Percentiles rank a stretch among this genome's conserved stretches.
Conservation (phyloP, 2,797 vertebrate genomes). For the Erpetoichthys calabaricus region DNA sequence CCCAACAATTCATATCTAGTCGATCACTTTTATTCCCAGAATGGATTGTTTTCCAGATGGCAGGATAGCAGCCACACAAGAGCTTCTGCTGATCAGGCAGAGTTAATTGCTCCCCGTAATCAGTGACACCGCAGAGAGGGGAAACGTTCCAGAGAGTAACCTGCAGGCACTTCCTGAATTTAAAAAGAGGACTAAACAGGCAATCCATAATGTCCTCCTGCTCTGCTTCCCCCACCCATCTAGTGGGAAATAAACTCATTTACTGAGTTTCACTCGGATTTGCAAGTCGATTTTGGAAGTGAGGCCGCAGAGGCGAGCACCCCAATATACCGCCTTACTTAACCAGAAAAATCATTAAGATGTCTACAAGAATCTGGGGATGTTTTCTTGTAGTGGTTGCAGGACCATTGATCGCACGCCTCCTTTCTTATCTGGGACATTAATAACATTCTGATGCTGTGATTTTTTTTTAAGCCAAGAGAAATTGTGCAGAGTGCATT, state of each 20-base stretch:
- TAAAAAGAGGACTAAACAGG: constrained; percentile 12
- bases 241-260: constrained; percentile 39
- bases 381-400: constrained; percentile 44
- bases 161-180: neutral
- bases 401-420: constrained; percentile 43
- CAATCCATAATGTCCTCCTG: neutral
- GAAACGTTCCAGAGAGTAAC: no score
- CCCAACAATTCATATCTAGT: no score
- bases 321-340: constrained; percentile 43
- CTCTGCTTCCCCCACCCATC: constrained; percentile 19
- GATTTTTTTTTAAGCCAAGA: constrained; percentile 23
- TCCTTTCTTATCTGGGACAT: constrained; percentile 15
- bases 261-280: constrained; percentile 22
- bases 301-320: constrained; percentile 18
- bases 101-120: no score
- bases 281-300: constrained; percentile 13
- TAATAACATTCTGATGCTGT: constrained; percentile 21
- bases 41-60: no score
- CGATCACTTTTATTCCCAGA: no score
- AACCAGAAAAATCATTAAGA: constrained; percentile 56
- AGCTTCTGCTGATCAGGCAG: no score
- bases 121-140: no score
- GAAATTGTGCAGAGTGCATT: constrained; percentile 29
- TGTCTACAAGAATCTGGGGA: constrained; percentile 53
- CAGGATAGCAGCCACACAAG: no score